Conservation (phyloP, 2,797 vertebrate genomes). For the Poeciliopsis infans region DNA sequence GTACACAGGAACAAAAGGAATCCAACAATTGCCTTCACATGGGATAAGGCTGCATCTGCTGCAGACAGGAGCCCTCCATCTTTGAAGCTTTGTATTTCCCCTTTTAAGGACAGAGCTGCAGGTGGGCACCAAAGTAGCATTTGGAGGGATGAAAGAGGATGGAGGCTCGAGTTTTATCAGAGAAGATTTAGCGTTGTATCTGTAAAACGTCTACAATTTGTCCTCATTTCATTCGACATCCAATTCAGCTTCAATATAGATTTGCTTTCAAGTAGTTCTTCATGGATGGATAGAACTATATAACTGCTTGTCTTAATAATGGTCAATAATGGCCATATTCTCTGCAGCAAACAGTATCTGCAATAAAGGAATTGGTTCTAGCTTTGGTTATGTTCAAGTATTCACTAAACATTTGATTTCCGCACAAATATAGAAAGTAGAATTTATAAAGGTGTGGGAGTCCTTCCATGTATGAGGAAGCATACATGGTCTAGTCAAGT, state of each 20-base stretch:
- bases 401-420: background rate
- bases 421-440: background rate
- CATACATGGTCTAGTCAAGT: background rate
- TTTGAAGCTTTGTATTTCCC: slow-evolving; percentile 32
- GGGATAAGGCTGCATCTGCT: slow-evolving; percentile 19
- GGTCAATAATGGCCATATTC: background rate
- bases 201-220: background rate
- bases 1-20: slow-evolving; percentile 15
- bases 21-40: slow-evolving; percentile 38
- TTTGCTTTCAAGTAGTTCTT: slow-evolving; percentile 8
- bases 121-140: slow-evolving; percentile 20
- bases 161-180: slow-evolving; percentile 12
- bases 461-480: background rate
- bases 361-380: background rate
- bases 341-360: background rate
- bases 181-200: slow-evolving; percentile 10
- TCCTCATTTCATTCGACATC: slow-evolving; percentile 2
- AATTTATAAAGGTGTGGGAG: background rate
- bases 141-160: slow-evolving; percentile 8
- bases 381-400: background rate
- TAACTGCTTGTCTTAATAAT: background rate
- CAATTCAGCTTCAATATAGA: background rate
- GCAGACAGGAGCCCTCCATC: slow-evolving; percentile 3
- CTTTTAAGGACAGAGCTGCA: slow-evolving; percentile 20
- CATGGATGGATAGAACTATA: background rate